A percentile compares a stretch with the other conserved stretches of the same genome.
Evolutionary conservation across 2,113 vertebrate species (phyloP).

Genomic region (Nibea albiflora): DNA sequence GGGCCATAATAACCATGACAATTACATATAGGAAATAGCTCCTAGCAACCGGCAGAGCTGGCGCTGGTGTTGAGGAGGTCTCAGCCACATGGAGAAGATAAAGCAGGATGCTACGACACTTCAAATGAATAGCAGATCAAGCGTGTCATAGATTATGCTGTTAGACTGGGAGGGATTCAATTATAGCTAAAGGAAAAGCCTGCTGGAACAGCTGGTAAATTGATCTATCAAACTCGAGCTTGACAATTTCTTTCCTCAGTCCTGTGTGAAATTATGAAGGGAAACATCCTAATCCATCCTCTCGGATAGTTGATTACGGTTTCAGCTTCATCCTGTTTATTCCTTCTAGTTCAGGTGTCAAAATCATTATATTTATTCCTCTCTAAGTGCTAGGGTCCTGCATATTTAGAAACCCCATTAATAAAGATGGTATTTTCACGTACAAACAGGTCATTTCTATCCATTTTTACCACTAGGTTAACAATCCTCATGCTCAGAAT

Average conservation of each 20-base stretch:
- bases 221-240: slow-evolving; percentile 82
- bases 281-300: slow-evolving; percentile 78
- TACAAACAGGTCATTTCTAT: slow-evolving; percentile 17
- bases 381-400: background rate
- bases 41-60: slow-evolving; percentile 57
- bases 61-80: slow-evolving; percentile 48
- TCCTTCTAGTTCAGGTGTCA: slow-evolving; percentile 50
- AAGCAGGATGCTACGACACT: slow-evolving; percentile 78
- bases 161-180: slow-evolving; percentile 78
- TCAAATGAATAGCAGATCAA: slow-evolving; percentile 82
- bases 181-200: slow-evolving; percentile 67
- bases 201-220: slow-evolving; percentile 77
- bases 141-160: slow-evolving; percentile 78
- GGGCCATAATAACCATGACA: slow-evolving; percentile 69
- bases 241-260: slow-evolving; percentile 76
- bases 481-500: slow-evolving; percentile 18
- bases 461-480: slow-evolving; percentile 4
- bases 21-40: slow-evolving; percentile 71
- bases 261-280: slow-evolving; percentile 73
- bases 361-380: slow-evolving; percentile 29
- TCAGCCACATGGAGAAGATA: slow-evolving; percentile 66
- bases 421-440: slow-evolving; percentile 4
- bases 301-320: slow-evolving; percentile 67
- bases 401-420: slow-evolving; percentile 13
- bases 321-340: slow-evolving; percentile 61